phyloP scores from a whole-genome alignment of 2,888 invertebrate species.

The Gymnoscelis rufifasciata region DNA sequence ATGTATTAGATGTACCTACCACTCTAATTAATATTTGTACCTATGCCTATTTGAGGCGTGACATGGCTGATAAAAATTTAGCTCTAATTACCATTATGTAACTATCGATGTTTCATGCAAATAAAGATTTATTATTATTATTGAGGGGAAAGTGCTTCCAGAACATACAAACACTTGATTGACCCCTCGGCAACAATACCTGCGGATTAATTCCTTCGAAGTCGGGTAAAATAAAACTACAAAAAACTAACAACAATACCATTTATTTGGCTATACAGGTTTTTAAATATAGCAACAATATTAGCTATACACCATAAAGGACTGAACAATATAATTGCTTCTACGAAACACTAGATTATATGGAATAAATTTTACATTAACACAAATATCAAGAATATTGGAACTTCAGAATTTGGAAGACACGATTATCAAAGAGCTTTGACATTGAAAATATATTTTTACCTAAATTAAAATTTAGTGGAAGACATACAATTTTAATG shows the following conservation, averaged over 20 bases:
- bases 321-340: conserved; percentile 44
- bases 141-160: too few species aligned
- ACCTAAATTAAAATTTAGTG: conserved; percentile 27
- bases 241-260: conserved; percentile 71
- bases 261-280: conserved; percentile 76
- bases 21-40: too few species aligned
- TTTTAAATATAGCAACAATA: conserved; percentile 74
- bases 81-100: too few species aligned
- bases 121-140: too few species aligned
- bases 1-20: too few species aligned
- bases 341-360: conserved; percentile 41
- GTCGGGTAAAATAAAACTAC: conserved; percentile 35
- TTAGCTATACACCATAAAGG: conserved; percentile 52
- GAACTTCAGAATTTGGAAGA: conserved; percentile 52
- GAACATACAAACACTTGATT: too few species aligned
- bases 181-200: too few species aligned
- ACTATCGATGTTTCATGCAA: too few species aligned
- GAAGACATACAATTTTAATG: conserved; percentile 39
- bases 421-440: conserved; percentile 32
- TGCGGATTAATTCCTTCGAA: too few species aligned
- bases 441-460: conserved; percentile 70
- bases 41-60: too few species aligned
- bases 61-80: too few species aligned
- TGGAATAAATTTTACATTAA: conserved; percentile 19
- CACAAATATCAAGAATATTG: conserved; percentile 27